Percentiles rank a stretch among this genome's conserved stretches.
Conservation (phyloP, 2,888 invertebrate species). For the Physocephala rufipes region DNA sequence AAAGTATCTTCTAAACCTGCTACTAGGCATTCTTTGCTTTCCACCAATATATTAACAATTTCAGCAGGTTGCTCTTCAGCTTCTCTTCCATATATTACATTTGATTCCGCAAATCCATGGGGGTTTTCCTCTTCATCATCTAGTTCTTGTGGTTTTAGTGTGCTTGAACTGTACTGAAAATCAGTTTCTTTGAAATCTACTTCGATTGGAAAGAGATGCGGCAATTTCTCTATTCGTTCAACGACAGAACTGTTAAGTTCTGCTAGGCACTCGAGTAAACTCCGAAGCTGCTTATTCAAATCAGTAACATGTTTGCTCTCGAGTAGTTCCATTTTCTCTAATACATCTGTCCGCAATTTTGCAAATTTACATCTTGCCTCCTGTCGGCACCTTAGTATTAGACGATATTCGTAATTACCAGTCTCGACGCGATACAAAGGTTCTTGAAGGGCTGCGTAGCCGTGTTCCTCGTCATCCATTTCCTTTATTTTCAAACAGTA, state of each 20-base stretch:
- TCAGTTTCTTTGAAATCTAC: slow-evolving; percentile 92
- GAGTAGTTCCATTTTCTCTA: slow-evolving; percentile 95
- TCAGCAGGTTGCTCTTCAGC: slow-evolving; percentile 58
- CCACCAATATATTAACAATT: slow-evolving; percentile 53
- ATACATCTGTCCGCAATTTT: slow-evolving; percentile 85
- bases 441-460: slow-evolving; percentile 91
- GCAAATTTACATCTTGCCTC: slow-evolving; percentile 89
- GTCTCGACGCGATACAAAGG: slow-evolving; percentile 98
- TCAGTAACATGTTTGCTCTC: slow-evolving; percentile 99
- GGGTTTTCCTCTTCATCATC: slow-evolving; percentile 53
- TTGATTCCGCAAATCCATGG: neutral
- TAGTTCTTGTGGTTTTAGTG: slow-evolving; percentile 59
- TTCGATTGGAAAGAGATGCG: slow-evolving; percentile 92
- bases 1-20: slow-evolving; percentile 31
- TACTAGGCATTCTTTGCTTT: slow-evolving; percentile 27
- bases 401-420: slow-evolving; percentile 98
- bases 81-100: slow-evolving; percentile 55
- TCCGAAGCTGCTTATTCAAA: slow-evolving; percentile 84
- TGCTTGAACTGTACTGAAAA: slow-evolving; percentile 81
- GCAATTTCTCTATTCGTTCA: slow-evolving; percentile 77
- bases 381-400: slow-evolving; percentile 94
- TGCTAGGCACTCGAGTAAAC: slow-evolving; percentile 85
- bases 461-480: slow-evolving; percentile 99
- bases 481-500: slow-evolving; percentile 99
- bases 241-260: slow-evolving; percentile 76